Evolutionary conservation across 2,113 vertebrate genomes (phyloP).

Genomic region (Neogale vison): DNA sequence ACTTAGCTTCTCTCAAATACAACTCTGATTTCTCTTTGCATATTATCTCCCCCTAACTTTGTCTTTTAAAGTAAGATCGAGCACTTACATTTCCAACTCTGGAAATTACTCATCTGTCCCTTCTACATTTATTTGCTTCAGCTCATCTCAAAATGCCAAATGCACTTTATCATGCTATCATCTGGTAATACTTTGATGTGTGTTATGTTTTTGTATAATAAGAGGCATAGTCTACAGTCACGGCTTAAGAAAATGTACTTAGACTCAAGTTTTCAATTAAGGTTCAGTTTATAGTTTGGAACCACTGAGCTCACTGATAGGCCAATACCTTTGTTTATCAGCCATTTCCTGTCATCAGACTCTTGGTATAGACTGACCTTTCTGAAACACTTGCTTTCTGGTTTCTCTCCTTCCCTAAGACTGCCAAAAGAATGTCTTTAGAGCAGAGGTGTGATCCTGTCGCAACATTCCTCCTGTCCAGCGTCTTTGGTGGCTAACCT

Average conservation of each 20-base stretch:
- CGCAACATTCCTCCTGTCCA: not conserved
- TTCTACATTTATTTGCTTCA: not conserved
- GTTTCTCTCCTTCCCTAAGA: not conserved
- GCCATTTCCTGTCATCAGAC: not conserved
- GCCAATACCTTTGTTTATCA: not conserved
- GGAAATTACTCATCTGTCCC: not conserved
- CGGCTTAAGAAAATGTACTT: not conserved
- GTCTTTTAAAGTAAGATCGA: not conserved
- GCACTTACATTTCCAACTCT: not conserved
- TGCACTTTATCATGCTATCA: not conserved
- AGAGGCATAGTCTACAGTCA: not conserved
- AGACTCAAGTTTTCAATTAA: not conserved
- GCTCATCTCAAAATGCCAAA: not conserved
- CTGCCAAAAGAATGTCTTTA: not conserved
- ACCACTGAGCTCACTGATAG: not conserved
- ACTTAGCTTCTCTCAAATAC: not conserved
- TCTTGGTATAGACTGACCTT: not conserved
- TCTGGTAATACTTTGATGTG: not conserved
- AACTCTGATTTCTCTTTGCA: not conserved
- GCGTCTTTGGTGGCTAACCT: not conserved
- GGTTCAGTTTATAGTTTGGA: not conserved
- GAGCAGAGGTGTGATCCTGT: not conserved
- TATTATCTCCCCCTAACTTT: not conserved
- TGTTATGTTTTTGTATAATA: not conserved
- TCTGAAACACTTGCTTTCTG: accelerated